Evolutionary conservation across 2,888 invertebrate genomes (phyloP).

Genomic region (Aproaerema taeniolella): DNA sequence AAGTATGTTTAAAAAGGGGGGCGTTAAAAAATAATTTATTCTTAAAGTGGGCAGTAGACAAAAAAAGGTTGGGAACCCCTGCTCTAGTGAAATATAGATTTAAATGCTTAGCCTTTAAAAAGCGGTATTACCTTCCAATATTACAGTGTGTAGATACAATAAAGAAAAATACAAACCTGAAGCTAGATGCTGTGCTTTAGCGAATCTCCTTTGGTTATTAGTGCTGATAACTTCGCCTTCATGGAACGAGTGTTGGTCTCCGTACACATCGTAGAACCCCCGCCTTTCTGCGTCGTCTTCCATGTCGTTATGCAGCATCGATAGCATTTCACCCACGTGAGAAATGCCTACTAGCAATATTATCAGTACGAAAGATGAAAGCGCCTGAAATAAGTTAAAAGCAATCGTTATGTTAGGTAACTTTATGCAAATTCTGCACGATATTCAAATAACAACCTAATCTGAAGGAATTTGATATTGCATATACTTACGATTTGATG

Average conservation of each 20-base stretch:
- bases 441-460: no score
- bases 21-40: no score
- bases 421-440: no score
- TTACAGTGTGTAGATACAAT: no score
- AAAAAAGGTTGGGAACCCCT: no score
- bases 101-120: no score
- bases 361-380: constrained; percentile 66
- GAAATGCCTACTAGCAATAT: constrained; percentile 68
- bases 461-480: neutral
- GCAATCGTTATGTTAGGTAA: no score
- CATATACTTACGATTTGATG: constrained; percentile 71
- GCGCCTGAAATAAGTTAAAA: constrained; percentile 42
- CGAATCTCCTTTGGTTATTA: constrained; percentile 70
- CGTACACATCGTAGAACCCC: constrained; percentile 57
- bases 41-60: no score
- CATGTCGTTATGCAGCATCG: constrained; percentile 70
- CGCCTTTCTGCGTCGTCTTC: constrained; percentile 67
- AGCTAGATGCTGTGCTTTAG: constrained; percentile 66
- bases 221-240: constrained; percentile 61
- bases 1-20: no score
- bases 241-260: constrained; percentile 49
- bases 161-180: constrained; percentile 61
- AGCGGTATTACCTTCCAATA: no score
- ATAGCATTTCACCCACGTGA: constrained; percentile 66
- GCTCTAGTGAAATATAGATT: no score